A percentile compares a stretch with the other conserved stretches of the same genome.
phyloP scores from a whole-genome alignment of 1,140 invertebrate species.

The Ridgeia piscesae region DNA sequence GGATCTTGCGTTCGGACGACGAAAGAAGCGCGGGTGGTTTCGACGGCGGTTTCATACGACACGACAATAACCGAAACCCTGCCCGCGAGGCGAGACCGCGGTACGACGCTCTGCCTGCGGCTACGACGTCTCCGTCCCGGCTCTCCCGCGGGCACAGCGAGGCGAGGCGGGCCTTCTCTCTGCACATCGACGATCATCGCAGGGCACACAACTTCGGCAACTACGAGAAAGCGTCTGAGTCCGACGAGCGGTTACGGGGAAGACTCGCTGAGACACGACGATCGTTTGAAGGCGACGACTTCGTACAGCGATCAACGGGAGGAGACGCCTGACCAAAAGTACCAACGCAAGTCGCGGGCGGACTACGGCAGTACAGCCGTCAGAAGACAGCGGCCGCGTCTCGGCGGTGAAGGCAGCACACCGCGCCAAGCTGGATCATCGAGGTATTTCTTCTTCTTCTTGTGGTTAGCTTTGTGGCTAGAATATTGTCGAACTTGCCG shows the following conservation, averaged over 20 bases:
- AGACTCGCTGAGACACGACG: neutral
- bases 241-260: neutral
- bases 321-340: neutral
- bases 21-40: neutral
- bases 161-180: neutral
- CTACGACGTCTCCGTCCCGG: too few relatives aligned
- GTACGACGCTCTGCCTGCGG: too few relatives aligned
- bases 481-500: too few relatives aligned
- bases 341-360: neutral
- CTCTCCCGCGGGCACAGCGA: neutral
- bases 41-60: neutral
- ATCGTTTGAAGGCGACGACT: neutral
- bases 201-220: neutral
- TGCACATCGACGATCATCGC: neutral
- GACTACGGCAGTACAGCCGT: neutral
- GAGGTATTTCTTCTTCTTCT: neutral
- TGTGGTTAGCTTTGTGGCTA: too few relatives aligned
- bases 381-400: neutral
- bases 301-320: neutral
- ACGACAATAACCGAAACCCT: neutral
- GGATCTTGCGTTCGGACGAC: constrained; percentile 13
- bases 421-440: neutral
- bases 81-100: neutral
- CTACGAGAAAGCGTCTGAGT: neutral
- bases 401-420: neutral